These are phyloP conservation scores for Scomber scombrus DNA, from an alignment of 2,113 vertebrate genomes.

Conservation along the genomic window DNA sequence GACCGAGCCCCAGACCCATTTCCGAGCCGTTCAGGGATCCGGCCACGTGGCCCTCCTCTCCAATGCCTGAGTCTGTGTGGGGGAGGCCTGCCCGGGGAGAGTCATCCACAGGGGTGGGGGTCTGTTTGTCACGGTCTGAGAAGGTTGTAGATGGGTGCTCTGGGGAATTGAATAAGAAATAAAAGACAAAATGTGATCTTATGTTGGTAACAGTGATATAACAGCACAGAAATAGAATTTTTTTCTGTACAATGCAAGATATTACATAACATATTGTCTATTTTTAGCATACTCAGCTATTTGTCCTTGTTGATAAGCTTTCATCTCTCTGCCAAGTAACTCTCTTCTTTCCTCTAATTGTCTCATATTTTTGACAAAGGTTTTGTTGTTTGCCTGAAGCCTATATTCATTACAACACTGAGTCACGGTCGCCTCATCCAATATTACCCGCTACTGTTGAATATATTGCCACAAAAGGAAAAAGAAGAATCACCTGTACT, in stretches of 20 bases:
- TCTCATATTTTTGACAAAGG: conserved; percentile 40
- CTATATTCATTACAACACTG: conserved; percentile 7
- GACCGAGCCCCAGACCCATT: conserved; percentile 85
- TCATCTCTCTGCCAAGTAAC: conserved; percentile 26
- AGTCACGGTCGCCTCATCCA: conserved; percentile 37
- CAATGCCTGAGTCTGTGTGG: conserved; percentile 97
- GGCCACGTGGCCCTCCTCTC: conserved; percentile 92
- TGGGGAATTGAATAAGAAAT: conserved; percentile 67
- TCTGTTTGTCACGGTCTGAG: conserved; percentile 91
- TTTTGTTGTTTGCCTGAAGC: conserved; percentile 42
- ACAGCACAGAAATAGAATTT: not conserved
- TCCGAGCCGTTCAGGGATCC: conserved; percentile 93
- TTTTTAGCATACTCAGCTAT: conserved; percentile 21
- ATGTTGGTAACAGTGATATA: not conserved
- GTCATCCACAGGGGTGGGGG: conserved; percentile 91
- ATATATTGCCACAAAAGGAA: conserved; percentile 14
- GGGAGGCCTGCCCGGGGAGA: conserved; percentile 92
- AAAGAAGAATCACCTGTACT: conserved; percentile 90
- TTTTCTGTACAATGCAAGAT: not conserved
- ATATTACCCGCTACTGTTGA: conserved; percentile 3
- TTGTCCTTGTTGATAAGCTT: conserved; percentile 17
- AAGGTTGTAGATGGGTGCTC: conserved; percentile 92
- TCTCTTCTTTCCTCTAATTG: conserved; percentile 7
- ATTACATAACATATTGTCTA: conserved; percentile 16
- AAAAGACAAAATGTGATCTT: not conserved